Conservation (phyloP, 30 jellyfish, hydroid and myxozoan genomes). For the Pseudorhiza aurosa region DNA sequence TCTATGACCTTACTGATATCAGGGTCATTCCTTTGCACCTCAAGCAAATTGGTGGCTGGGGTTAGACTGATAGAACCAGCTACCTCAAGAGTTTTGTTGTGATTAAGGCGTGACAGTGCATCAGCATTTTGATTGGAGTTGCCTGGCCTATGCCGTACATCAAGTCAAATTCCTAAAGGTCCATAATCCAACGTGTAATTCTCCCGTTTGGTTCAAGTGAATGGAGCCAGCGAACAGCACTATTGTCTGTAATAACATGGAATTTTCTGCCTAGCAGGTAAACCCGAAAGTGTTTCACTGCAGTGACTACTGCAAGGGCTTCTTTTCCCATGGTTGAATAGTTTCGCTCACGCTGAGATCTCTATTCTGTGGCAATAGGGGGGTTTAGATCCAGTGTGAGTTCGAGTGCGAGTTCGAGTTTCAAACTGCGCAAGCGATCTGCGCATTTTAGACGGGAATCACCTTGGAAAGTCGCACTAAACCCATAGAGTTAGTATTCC, state of each 20-base stretch:
- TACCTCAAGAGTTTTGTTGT: not conserved
- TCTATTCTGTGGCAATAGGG: too few species aligned
- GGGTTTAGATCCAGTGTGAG: too few species aligned
- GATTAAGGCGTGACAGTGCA: constrained; percentile 57
- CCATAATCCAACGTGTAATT: constrained; percentile 72
- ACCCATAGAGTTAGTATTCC: too few species aligned
- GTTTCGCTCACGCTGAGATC: constrained; percentile 8
- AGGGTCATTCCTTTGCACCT: constrained; percentile 28
- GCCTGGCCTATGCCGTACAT: constrained; percentile 51
- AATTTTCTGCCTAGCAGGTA: constrained; percentile 50
- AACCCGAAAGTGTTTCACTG: constrained; percentile 32
- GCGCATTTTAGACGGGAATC: too few species aligned
- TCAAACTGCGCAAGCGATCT: too few species aligned
- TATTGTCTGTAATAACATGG: constrained; percentile 47
- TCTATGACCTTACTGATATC: not conserved
- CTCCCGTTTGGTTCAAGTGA: constrained; percentile 65
- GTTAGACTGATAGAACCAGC: constrained; percentile 4
- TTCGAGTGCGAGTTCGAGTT: too few species aligned
- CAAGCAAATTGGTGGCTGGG: not conserved
- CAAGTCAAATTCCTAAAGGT: constrained; percentile 51
- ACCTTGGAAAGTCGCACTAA: too few species aligned
- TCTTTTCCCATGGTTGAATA: constrained; percentile 55
- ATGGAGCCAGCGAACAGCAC: constrained; percentile 51
- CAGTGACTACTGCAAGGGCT: constrained; percentile 55
- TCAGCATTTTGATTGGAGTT: constrained; percentile 58